These are phyloP conservation scores for Stegostoma tigrinum DNA, from an alignment of 2,113 vertebrate species.

Conservation along the genomic window DNA sequence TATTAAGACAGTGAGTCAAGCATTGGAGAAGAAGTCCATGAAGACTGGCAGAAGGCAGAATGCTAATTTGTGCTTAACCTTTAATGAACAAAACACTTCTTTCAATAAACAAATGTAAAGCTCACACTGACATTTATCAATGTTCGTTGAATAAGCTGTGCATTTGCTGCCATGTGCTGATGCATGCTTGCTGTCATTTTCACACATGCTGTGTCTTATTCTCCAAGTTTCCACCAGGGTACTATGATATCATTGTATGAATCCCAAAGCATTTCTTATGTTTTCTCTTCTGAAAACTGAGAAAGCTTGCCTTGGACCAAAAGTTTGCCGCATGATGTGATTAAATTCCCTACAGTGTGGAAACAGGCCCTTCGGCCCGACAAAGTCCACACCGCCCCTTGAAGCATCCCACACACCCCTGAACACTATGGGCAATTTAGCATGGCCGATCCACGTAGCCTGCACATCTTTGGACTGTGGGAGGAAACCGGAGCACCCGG, in stretches of 20 bases:
- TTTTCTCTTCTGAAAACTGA: not conserved
- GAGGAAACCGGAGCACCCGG: no score
- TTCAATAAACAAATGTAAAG: slow-evolving; percentile 15
- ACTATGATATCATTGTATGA: not conserved
- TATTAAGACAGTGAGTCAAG: not conserved
- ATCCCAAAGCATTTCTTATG: not conserved
- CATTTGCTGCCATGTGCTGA: not conserved
- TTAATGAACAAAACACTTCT: not conserved
- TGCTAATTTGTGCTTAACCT: not conserved
- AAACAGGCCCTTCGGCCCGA: no score
- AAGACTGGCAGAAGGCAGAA: not conserved
- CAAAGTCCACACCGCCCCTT: no score
- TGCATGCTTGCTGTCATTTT: not conserved
- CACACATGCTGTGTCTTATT: slow-evolving; percentile 3
- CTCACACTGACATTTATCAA: not conserved
- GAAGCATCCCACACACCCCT: no score
- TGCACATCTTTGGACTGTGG: no score
- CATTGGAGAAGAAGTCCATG: not conserved
- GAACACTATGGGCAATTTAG: no score
- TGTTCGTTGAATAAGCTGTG: not conserved
- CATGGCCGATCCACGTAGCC: no score
- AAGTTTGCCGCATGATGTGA: not conserved
- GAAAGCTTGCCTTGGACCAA: not conserved
- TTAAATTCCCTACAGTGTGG: no score
- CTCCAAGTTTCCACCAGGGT: not conserved